These are phyloP conservation scores for Acropora yongei DNA, from an alignment of 64 coral and sea anemone species.

Conservation along the genomic window DNA sequence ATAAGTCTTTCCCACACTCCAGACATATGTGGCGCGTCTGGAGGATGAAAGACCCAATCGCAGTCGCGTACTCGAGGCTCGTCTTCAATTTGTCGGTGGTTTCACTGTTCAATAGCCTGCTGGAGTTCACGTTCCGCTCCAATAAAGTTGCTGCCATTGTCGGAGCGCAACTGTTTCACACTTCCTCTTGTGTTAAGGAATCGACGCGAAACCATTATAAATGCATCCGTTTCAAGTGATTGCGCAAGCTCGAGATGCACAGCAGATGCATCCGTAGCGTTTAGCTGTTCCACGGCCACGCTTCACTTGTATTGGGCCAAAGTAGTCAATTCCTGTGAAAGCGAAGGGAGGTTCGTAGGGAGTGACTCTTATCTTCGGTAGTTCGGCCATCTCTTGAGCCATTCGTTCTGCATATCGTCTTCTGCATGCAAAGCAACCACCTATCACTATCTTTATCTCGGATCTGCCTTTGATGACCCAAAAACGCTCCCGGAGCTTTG, in stretches of 20 bases:
- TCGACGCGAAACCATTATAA: conserved; percentile 30
- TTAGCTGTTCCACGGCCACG: conserved; percentile 50
- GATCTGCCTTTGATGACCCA: conserved; percentile 51
- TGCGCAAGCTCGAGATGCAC: conserved; percentile 56
- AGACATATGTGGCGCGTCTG: conserved; percentile 66
- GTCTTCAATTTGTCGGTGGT: neutral
- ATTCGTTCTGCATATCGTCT: neutral
- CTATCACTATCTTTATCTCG: conserved; percentile 35
- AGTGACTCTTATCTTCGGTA: conserved; percentile 57
- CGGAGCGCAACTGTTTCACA: conserved; percentile 43
- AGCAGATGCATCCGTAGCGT: conserved; percentile 40
- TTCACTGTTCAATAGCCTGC: neutral
- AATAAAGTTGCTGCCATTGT: conserved; percentile 73
- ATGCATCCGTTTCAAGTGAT: conserved; percentile 63
- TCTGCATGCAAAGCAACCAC: conserved; percentile 9
- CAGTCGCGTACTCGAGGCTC: conserved; percentile 39
- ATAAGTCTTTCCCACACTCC: conserved; percentile 69
- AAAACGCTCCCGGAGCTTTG: conserved; percentile 30
- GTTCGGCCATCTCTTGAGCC: conserved; percentile 65
- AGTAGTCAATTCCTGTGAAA: conserved; percentile 52
- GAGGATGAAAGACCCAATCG: conserved; percentile 69
- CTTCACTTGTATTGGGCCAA: conserved; percentile 65
- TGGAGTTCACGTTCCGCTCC: conserved; percentile 46
- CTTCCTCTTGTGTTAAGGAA: conserved; percentile 40
- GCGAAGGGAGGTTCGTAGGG: conserved; percentile 61